Evolutionary conservation across 1,140 invertebrate species (phyloP), one percentile per base, ranked within the genome.

Genomic region (Stegodyphus mimosarum): DNA sequence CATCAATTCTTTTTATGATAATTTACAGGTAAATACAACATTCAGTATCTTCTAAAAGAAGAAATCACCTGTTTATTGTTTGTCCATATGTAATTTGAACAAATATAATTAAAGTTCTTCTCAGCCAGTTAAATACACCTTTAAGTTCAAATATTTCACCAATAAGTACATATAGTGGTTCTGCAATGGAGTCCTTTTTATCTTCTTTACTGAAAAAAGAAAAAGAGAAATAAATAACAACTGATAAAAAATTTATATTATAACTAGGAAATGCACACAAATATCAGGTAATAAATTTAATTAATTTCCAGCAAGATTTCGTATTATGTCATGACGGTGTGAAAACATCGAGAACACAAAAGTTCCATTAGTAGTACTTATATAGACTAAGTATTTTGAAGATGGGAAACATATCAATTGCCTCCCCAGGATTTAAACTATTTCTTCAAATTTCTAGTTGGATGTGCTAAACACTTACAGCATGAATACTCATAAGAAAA

Each of bases 31-130:
- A 15, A n/a, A 55, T 78, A 5, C 60, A 33, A 33, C 33, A 33
- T 33, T 33, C 33, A 33, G 33, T 33, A 33, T 33, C 33, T 33
- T 1, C 3, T 33, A 1, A 33, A 33, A 33, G 33, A 33, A 1
- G 3, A 33, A 33, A 33, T 52, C 13, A 95, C 93, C 94, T 94
- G 90, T 97, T 97, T 70, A 98, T 97, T 48, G 95, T 97, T 85
- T 95, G 92, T 7, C 96, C 96, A 90, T 96, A 98, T 0, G 95
- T 96, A 70, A 97, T 95, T 90, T 98, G 96, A 7, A 98, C 96
- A 91, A 97, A 97, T 9, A 94, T 95, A 86, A 98, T 97, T 6
- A 98, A 91, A 50, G 95, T 96, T 88, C 94, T 94, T 87, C 96
- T 91, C 13, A 98, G 91, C 94, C 95, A 96, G 74, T 95, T 94